These are phyloP conservation scores for Iguana delicatissima DNA, from an alignment of 2,797 vertebrate species.

Conservation along the genomic window DNA sequence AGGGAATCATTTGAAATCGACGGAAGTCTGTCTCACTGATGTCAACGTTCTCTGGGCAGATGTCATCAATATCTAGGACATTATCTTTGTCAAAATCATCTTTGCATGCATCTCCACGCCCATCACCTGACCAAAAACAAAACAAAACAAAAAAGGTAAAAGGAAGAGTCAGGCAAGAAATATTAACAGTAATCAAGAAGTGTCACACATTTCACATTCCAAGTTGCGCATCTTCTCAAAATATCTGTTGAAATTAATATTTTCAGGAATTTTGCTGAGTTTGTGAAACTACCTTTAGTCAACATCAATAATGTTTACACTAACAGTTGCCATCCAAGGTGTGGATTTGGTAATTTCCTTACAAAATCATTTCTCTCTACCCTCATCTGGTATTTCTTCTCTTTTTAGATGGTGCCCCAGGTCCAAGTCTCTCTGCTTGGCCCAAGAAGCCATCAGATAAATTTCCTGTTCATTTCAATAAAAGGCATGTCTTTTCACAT, in stretches of 20 bases:
- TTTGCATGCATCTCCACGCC: slow-evolving; percentile 96
- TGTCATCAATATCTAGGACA: slow-evolving; percentile 92
- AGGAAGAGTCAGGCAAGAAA: slow-evolving; percentile 4
- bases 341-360: not conserved
- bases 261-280: slow-evolving; percentile 20
- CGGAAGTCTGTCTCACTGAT: slow-evolving; percentile 99
- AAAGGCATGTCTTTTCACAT: not conserved
- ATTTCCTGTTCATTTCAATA: no score
- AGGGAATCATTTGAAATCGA: slow-evolving; percentile 98
- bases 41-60: slow-evolving; percentile 96
- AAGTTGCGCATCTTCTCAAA: not conserved
- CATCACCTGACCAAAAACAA: slow-evolving; percentile 85
- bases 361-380: not conserved
- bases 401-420: not conserved
- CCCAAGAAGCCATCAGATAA: not conserved
- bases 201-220: slow-evolving; percentile 4
- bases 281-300: not conserved
- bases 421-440: not conserved
- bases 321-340: not conserved
- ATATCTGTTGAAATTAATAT: not conserved
- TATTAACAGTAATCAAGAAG: not conserved
- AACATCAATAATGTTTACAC: not conserved
- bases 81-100: slow-evolving; percentile 96
- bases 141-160: not conserved
- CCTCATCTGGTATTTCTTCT: not conserved